These are phyloP conservation scores for Gastracanthus pulcherrimus DNA, from an alignment of 2,888 invertebrate species.

Conservation along the genomic window DNA sequence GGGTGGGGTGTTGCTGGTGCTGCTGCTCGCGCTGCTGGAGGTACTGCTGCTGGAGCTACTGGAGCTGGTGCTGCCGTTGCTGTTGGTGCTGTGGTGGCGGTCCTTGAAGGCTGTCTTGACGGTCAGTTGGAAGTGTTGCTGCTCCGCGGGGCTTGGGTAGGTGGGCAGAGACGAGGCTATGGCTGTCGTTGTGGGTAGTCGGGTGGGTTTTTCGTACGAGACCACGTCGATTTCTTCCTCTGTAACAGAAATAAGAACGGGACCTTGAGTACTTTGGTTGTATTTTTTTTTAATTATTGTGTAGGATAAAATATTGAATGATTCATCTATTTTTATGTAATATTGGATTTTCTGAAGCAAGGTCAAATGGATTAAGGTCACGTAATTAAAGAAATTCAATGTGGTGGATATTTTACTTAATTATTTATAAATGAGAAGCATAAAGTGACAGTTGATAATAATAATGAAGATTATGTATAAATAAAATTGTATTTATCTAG, in stretches of 20 bases:
- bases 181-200: slow-evolving; percentile 16
- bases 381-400: no score
- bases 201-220: slow-evolving; percentile 80
- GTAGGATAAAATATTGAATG: background rate
- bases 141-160: slow-evolving; percentile 84
- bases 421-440: no score
- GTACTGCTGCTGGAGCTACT: slow-evolving; percentile 57
- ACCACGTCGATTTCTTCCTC: slow-evolving; percentile 91
- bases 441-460: no score
- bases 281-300: background rate
- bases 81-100: slow-evolving; percentile 60
- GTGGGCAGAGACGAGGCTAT: slow-evolving; percentile 80
- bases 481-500: no score
- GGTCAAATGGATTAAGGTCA: background rate
- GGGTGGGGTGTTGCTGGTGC: slow-evolving; percentile 79
- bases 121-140: slow-evolving; percentile 80
- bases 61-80: slow-evolving; percentile 40
- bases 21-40: slow-evolving; percentile 67
- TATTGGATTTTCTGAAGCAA: background rate
- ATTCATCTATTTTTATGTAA: background rate
- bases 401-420: no score
- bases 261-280: background rate
- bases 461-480: no score
- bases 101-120: slow-evolving; percentile 61
- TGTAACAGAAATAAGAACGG: slow-evolving; percentile 78